Evolutionary conservation across 2,888 invertebrate species (phyloP).

Genomic region (Hemistola chrysoprasaria): DNA sequence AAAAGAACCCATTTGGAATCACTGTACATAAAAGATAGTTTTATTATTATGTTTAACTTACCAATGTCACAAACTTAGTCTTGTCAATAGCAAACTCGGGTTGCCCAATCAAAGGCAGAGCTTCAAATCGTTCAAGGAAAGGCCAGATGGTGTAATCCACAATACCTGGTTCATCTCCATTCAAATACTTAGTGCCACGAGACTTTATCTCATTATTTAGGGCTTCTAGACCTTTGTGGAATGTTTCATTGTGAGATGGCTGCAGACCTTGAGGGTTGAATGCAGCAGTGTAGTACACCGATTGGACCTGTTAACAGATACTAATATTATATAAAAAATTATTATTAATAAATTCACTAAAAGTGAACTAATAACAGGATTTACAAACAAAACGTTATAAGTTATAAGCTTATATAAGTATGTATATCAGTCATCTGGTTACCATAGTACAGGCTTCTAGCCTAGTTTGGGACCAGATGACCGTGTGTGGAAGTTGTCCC

Average conservation of each 20-base stretch:
- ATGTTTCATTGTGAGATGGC: constrained; percentile 69
- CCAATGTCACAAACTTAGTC: constrained; percentile 85
- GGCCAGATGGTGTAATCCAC: constrained; percentile 94
- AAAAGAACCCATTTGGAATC: too few species aligned
- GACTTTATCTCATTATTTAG: constrained; percentile 85
- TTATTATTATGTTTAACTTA: too few species aligned
- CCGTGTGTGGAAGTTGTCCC: too few species aligned
- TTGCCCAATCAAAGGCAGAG: constrained; percentile 82
- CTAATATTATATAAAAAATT: constrained; percentile 14
- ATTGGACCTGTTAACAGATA: constrained; percentile 65
- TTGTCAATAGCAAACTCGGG: constrained; percentile 85
- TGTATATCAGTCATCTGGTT: too few species aligned
- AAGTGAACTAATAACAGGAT: too few species aligned
- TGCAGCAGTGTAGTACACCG: constrained; percentile 79
- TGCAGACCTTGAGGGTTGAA: constrained; percentile 60
- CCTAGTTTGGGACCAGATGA: too few species aligned
- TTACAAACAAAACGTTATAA: too few species aligned
- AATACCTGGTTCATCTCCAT: constrained; percentile 87
- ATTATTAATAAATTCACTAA: too few species aligned
- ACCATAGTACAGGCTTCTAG: too few species aligned
- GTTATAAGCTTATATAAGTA: too few species aligned
- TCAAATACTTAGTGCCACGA: constrained; percentile 85
- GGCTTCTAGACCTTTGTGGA: constrained; percentile 81
- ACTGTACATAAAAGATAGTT: too few species aligned
- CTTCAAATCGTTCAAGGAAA: constrained; percentile 86